Base-by-base conservation (phyloP, 2,113 vertebrate species). In the Poicephalus gulielmi region DNA sequence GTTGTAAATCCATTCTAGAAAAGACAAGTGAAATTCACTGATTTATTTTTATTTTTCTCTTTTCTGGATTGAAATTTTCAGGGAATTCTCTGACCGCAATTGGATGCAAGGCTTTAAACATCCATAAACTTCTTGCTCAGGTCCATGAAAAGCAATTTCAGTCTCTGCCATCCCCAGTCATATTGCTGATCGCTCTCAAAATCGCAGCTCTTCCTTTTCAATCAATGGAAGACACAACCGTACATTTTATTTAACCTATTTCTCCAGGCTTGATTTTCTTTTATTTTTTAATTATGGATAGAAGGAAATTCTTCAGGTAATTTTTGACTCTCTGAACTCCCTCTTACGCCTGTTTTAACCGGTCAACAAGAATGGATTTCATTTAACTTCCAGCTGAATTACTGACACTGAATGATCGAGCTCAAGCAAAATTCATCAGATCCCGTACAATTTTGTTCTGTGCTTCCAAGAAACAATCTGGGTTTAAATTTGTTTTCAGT, bases 1-100 rank as follows among this genome's bases (percentile, higher is more conserved):
- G n/a, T n/a, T n/a, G n/a, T n/a, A n/a, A n/a, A n/a, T n/a, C 46
- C 35, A 0, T 6, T 11, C 24, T 0, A 11, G 44, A 31, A 83
- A 90, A 60, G 18, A n/a, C 17, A 35, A 35, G 49, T 4, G 50
- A 70, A 28, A 30, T 14, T 23, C 46, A 4, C 0, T 0, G 33
- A 35, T 23, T n/a, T 59, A 57, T 57, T 55, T 55, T 13, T 33
- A 12, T n/a, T 23, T n/a, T 13, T n/a, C 41, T n/a, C 41, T 53
- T 24, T 7, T 0, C 33, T 67, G n/a, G 41, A 9, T 35, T 1
- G 0, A 25, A 12, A 11, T 74, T 90, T 82, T 47, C n/a, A 9
- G 33, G 22, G 28, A 3, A 31, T 1, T 10, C 0, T 0, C 41
- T 59, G 69, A 8, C 46, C 68, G 47, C 9, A 13, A 33, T n/a